Evolutionary conservation across 2,113 vertebrate species (phyloP), one percentile per base, ranked within the genome.

Genomic region (Mus spicilegus): DNA sequence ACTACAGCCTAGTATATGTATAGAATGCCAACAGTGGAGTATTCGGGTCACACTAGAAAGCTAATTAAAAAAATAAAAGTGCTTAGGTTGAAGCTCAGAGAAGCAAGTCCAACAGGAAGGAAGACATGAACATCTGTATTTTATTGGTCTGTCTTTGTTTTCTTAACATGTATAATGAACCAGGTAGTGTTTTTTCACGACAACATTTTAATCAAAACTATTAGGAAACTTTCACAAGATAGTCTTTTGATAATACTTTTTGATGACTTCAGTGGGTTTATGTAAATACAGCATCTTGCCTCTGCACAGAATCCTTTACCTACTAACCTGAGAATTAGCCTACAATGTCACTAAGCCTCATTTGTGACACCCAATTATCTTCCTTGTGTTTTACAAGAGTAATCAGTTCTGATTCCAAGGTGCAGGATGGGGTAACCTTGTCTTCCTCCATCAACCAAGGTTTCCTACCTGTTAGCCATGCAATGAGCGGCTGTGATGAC

Each of bases 401-500:
- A 58, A 76, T 61, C 69, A 8, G 51, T 92, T 51, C 20, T 89
- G 80, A 87, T 65, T 92, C 28, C 28, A 93, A 86, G 19, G n/a
- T 39, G 56, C 1, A 69, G 9, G 42, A 20, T 46, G 39, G 20
- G 3, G 16, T 39, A n/a, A 72, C 13, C 9, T 39, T 36, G n/a
- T 49, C 67, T 93, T 56, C 12, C 33, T 14, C 54, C 49, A 28
- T 7, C 2, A 2, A 22, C 84, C n/a, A 67, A 1, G 2, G 92
- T 76, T 96, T 36, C 95, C 36, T 98, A 98, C 98, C 98, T 98
- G 96, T 97, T 97, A 20, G 92, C 51, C 86, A 99, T 95, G 63
- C 99, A 99, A 97, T 99, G 99, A 94, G 99, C 99, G 5, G 99
- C 99, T 0, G 99, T 99, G 93, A 99, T 95, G 72, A 99, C 98